Percentiles rank a stretch among this genome's conserved stretches.
phyloP scores from a whole-genome alignment of 2,113 vertebrate species.

The Columba livia region DNA sequence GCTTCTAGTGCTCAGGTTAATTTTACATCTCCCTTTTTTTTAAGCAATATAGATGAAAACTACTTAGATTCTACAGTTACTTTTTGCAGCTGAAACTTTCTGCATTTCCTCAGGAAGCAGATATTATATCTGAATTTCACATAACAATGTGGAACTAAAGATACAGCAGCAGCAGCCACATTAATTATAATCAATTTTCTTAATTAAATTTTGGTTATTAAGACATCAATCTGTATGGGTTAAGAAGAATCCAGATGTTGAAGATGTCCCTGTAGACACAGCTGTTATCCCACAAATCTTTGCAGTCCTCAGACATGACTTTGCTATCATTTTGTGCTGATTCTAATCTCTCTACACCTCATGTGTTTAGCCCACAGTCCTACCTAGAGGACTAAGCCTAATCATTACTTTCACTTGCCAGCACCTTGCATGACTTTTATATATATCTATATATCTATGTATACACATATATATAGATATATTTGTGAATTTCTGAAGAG shows the following conservation, averaged over 20 bases:
- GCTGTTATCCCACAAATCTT: conserved; percentile 10
- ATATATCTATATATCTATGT: background rate
- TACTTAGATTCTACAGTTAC: background rate
- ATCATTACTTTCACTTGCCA: background rate
- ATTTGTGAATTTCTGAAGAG: background rate
- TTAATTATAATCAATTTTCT: background rate
- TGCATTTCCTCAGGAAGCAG: background rate
- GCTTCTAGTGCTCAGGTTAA: background rate
- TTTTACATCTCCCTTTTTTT: background rate
- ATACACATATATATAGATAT: background rate
- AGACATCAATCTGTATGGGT: background rate
- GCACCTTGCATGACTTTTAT: background rate
- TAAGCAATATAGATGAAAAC: background rate
- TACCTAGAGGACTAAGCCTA: background rate
- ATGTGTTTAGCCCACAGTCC: background rate
- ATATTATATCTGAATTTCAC: background rate
- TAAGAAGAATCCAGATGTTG: conserved; percentile 7
- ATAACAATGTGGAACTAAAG: background rate
- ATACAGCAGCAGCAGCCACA: background rate
- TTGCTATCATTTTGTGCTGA: background rate
- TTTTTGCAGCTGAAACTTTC: background rate
- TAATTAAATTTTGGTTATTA: conserved; percentile 31
- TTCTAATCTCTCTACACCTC: background rate
- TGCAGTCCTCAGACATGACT: background rate
- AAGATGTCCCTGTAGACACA: background rate